phyloP scores from a whole-genome alignment of 2,888 invertebrate genomes.

The Eupithecia pulchellata region DNA sequence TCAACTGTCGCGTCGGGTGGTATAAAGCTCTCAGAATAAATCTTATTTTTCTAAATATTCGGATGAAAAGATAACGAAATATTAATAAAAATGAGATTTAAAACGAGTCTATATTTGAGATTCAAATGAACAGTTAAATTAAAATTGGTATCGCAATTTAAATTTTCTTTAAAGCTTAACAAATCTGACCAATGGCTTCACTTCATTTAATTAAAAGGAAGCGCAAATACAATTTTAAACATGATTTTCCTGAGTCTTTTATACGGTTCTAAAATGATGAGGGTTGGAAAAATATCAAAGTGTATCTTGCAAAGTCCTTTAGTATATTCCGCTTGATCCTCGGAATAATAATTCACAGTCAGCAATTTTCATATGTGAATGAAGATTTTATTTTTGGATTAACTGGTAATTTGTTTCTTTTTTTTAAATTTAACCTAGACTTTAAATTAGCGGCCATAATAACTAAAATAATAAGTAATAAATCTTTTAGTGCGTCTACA shows the following conservation, averaged over 20 bases:
- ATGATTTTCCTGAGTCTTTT: conserved; percentile 42
- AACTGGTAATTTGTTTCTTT: not conserved
- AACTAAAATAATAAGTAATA: not conserved
- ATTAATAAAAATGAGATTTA: conserved; percentile 1
- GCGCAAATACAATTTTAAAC: conserved; percentile 43
- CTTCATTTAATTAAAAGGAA: conserved; percentile 54
- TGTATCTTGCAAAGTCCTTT: conserved; percentile 37
- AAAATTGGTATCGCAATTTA: conserved; percentile 37
- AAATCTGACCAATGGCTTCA: conserved; percentile 42
- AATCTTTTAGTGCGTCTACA: not conserved
- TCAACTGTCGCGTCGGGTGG: not conserved
- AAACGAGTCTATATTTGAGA: conserved; percentile 19
- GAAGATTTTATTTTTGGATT: conserved; percentile 29
- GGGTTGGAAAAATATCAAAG: conserved; percentile 29
- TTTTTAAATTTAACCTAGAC: not conserved
- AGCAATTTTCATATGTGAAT: conserved; percentile 19
- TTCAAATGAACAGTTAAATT: conserved; percentile 43
- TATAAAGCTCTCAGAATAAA: not conserved
- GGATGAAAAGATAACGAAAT: not conserved
- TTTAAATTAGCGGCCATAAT: not conserved
- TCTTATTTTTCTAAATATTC: not conserved
- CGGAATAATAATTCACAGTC: conserved; percentile 38
- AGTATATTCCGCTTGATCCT: conserved; percentile 33
- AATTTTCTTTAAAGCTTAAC: conserved; percentile 46
- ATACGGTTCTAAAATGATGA: conserved; percentile 30